These are phyloP conservation scores for Scortum barcoo DNA, from an alignment of 2,113 vertebrate species.

Conservation along the genomic window DNA sequence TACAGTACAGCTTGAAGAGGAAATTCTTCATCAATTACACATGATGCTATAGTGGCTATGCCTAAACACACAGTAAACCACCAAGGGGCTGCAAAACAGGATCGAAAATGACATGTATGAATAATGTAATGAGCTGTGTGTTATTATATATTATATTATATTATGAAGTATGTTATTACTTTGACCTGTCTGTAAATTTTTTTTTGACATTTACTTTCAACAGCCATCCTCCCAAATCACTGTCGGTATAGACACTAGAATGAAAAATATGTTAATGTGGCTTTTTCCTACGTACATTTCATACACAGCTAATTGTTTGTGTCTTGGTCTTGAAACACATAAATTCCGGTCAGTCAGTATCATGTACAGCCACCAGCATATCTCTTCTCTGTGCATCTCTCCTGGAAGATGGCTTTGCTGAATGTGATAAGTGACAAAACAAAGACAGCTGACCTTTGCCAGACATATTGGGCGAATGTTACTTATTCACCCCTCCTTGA, in stretches of 20 bases:
- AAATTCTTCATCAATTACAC: background rate
- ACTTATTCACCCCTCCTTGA: no score
- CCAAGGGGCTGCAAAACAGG: background rate
- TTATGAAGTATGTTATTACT: no score
- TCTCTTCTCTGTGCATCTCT: background rate
- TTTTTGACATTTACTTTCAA: background rate
- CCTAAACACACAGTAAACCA: background rate
- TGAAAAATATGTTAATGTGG: background rate
- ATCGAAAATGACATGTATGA: background rate
- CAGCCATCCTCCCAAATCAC: background rate
- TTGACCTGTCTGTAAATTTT: background rate
- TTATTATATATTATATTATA: no score
- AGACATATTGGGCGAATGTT: background rate
- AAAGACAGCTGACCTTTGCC: constrained; percentile 12
- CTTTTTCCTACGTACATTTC: background rate
- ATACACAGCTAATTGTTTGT: background rate
- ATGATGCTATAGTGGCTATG: background rate
- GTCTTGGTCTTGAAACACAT: background rate
- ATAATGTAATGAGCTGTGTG: background rate
- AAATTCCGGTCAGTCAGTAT: background rate
- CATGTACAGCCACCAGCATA: background rate
- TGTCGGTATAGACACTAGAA: background rate
- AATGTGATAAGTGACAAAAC: constrained; percentile 21
- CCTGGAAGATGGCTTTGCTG: background rate
- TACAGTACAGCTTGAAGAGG: background rate